Conservation (phyloP, 2,888 invertebrate genomes). For the Chouioia cunea region DNA sequence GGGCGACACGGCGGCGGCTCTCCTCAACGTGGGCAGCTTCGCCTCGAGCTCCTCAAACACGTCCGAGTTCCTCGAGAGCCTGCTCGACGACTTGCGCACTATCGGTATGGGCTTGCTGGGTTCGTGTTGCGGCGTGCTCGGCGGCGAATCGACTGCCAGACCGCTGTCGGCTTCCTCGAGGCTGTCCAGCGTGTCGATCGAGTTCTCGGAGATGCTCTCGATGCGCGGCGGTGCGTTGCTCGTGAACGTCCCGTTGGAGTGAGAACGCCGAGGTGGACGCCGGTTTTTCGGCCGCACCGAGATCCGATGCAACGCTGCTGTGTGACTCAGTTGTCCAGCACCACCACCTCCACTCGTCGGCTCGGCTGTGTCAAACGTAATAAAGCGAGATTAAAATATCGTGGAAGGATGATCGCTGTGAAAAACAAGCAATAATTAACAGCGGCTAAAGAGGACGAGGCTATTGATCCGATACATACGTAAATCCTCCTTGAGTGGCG, state of each 20-base stretch:
- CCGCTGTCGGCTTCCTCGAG: constrained; percentile 49
- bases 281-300: constrained; percentile 66
- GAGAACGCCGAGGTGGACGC: constrained; percentile 61
- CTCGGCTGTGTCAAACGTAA: constrained; percentile 56
- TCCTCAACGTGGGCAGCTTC: constrained; percentile 49
- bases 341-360: constrained; percentile 60
- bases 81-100: constrained; percentile 61
- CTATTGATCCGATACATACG: constrained; percentile 57
- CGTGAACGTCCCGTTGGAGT: constrained; percentile 33
- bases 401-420: too few relatives aligned
- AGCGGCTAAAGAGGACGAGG: too few relatives aligned
- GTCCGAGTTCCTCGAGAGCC: constrained; percentile 61
- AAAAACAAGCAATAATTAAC: too few relatives aligned
- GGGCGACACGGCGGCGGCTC: constrained; percentile 59
- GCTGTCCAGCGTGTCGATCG: constrained; percentile 55
- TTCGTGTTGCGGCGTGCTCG: background rate
- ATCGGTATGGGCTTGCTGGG: constrained; percentile 47
- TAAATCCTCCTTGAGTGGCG: constrained; percentile 62
- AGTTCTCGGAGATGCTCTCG: constrained; percentile 45
- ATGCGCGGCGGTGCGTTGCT: constrained; percentile 29
- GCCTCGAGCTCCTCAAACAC: constrained; percentile 63
- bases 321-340: constrained; percentile 62
- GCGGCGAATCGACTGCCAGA: background rate
- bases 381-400: too few relatives aligned
- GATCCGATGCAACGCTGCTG: constrained; percentile 65